These are phyloP conservation scores for Martes martes DNA, from an alignment of 2,113 vertebrate species.

Conservation along the genomic window DNA sequence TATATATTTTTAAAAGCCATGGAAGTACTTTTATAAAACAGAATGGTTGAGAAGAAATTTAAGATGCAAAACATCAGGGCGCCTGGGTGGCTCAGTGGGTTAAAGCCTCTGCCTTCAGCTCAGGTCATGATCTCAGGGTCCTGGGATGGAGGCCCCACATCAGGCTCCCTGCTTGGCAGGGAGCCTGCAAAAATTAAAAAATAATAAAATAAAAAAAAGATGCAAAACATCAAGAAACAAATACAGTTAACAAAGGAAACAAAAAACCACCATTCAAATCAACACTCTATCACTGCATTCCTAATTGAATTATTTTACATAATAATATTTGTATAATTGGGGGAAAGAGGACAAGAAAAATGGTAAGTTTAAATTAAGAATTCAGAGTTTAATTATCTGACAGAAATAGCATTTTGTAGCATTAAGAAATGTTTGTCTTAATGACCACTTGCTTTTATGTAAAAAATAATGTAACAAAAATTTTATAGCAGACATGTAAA, in stretches of 20 bases:
- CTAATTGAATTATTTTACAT: not conserved
- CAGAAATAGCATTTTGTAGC: not conserved
- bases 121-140: no score
- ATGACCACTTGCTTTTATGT: not conserved
- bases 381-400: not conserved
- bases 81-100: no score
- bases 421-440: conserved; percentile 11
- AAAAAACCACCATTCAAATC: not conserved
- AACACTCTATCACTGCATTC: not conserved
- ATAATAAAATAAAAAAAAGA: not conserved
- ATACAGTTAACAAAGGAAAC: not conserved
- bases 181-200: no score
- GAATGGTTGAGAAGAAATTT: not conserved
- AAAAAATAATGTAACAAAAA: conserved; percentile 1
- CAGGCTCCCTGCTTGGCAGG: no score
- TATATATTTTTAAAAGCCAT: not conserved
- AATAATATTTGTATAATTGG: not conserved
- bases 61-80: not conserved
- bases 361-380: not conserved
- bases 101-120: no score
- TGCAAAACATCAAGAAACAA: not conserved
- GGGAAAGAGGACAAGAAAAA: not conserved
- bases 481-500: not conserved
- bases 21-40: not conserved
- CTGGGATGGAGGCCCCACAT: no score